Base-by-base conservation (phyloP, 2,113 vertebrate genomes). In the Piprites chloris region DNA sequence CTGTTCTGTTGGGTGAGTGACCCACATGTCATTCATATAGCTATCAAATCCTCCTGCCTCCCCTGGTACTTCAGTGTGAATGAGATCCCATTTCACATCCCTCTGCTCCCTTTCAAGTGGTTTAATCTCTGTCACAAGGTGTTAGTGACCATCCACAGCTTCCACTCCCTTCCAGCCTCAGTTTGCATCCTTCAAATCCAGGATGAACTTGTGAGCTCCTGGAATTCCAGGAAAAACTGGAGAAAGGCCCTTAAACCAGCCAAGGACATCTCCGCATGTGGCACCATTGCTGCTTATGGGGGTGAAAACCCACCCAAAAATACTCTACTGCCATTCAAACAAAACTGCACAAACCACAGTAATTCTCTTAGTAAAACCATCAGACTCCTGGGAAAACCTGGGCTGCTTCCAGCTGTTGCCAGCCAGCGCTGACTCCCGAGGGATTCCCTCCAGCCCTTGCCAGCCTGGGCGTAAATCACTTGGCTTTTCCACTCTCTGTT, bases 141-240 rank as follows among this genome's bases (percentile, higher is more conserved):
- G 26, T 30, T 13, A 21, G 27, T 22, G 62, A 42, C 62, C 62
- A 42, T 18, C 19, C 62, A 30, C 19, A 42, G 39, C 62, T 63
- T 42, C 39, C 39, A 20, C 62, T 63, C 39, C 39, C 39, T 63
- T 14, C 39, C 62, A 63, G 27, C 27, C 28, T 39, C 23, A n/a
- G 2, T 21, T n/a, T 3, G 3, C 33, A n/a, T 39, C 52, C 77
- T 52, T 59, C 44, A 16, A 21, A 24, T 39, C 20, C 61, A 0
- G 0, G 39, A 17, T 26, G 13, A 0, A 0, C 53, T 39, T 16
- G n/a, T 10, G n/a, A 53, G 28, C 33, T 33, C 16, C 28, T 47
- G 46, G n/a, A 14, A 75, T 75, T 46, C 39, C 37, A 32, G 8
- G 39, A 41, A 32, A 39, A 53, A 35, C 53, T 35, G 30, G 28